Conservation (phyloP, 2,888 invertebrate species). For the Ormyrus pomaceus region DNA sequence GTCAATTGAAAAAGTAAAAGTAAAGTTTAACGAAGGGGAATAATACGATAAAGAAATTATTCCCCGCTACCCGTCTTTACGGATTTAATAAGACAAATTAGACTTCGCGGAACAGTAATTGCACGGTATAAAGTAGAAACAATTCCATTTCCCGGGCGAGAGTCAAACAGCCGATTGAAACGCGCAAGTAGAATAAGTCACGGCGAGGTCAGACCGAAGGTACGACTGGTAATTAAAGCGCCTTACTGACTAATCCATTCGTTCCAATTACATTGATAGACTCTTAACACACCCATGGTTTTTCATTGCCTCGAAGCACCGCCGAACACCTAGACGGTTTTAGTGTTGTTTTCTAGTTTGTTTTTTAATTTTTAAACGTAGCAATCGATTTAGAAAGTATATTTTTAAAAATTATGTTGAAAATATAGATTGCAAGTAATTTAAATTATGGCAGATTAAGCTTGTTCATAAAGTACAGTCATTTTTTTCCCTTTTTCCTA, state of each 20-base stretch:
- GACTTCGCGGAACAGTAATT: slow-evolving; percentile 17
- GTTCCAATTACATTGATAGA: slow-evolving; percentile 48
- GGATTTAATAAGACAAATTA: slow-evolving; percentile 33
- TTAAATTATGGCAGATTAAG: no score
- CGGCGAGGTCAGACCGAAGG: slow-evolving; percentile 39
- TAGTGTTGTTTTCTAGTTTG: no score
- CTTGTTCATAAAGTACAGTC: no score
- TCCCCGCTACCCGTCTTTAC: background rate
- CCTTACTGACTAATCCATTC: slow-evolving; percentile 55
- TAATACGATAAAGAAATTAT: background rate
- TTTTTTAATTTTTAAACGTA: no score
- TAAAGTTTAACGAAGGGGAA: no score
- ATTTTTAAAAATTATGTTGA: no score
- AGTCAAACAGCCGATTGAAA: slow-evolving; percentile 16
- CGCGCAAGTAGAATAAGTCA: slow-evolving; percentile 49
- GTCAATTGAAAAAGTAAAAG: no score
- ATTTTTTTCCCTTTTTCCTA: no score
- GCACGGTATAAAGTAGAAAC: slow-evolving; percentile 22
- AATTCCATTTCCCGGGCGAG: slow-evolving; percentile 22
- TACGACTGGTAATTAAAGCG: slow-evolving; percentile 38
- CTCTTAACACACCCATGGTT: slow-evolving; percentile 8
- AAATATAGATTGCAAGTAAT: no score
- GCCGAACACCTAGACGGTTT: no score
- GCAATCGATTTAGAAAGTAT: no score
- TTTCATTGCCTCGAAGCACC: slow-evolving; percentile 2